A percentile compares a stretch with the other conserved stretches of the same genome.
These are phyloP conservation scores for Glaucopsyche alexis DNA, from an alignment of 2,888 invertebrate species.

Conservation along the genomic window DNA sequence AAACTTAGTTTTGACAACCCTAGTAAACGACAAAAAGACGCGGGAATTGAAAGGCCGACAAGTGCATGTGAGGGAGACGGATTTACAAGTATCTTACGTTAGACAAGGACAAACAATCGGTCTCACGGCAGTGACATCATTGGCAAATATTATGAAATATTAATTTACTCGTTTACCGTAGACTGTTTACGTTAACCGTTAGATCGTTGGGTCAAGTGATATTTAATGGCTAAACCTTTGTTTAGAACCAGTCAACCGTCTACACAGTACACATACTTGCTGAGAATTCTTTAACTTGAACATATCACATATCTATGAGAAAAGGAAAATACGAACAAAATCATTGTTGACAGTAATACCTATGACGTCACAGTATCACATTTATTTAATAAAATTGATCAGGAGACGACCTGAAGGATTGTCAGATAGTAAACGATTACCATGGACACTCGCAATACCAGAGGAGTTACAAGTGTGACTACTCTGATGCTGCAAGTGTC, in stretches of 20 bases:
- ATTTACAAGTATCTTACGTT: background rate
- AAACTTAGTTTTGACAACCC: conserved; percentile 1
- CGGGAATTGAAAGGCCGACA: conserved; percentile 17
- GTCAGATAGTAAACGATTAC: too few species aligned
- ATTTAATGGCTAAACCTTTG: background rate
- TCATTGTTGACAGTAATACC: too few species aligned
- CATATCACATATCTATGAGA: too few species aligned
- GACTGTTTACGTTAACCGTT: conserved; percentile 17
- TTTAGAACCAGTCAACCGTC: background rate
- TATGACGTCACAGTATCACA: too few species aligned
- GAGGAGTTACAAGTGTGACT: too few species aligned
- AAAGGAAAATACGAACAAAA: too few species aligned
- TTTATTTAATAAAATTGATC: too few species aligned
- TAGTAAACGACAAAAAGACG: background rate
- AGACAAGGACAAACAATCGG: background rate
- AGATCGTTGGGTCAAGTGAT: conserved; percentile 14
- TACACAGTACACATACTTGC: background rate
- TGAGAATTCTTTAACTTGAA: too few species aligned
- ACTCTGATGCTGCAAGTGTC: too few species aligned
- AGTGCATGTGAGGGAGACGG: conserved; percentile 18
- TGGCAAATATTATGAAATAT: conserved; percentile 27
- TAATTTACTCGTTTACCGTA: conserved; percentile 23
- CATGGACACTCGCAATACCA: too few species aligned
- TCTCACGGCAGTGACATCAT: conserved; percentile 25
- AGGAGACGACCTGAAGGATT: too few species aligned